These are phyloP conservation scores for Hylia prasina DNA, from an alignment of 2,113 vertebrate species.

Conservation along the genomic window DNA sequence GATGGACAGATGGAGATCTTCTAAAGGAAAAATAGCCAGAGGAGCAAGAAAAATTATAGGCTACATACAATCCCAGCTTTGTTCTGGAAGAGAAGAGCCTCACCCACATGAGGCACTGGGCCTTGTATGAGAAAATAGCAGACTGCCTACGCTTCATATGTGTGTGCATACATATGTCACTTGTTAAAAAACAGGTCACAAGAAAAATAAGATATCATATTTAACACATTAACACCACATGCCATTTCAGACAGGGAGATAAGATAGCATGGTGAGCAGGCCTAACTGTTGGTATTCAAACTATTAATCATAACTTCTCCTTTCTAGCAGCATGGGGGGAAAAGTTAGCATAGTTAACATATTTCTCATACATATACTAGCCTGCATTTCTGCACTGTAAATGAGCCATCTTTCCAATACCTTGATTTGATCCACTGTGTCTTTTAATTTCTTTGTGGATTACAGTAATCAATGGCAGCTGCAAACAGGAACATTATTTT, in stretches of 20 bases:
- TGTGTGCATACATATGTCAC: not conserved
- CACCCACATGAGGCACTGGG: not conserved
- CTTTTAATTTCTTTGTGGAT: conserved; percentile 35
- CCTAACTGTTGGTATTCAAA: conserved; percentile 11
- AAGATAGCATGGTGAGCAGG: conserved; percentile 13
- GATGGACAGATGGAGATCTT: not conserved
- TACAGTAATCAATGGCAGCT: conserved; percentile 13
- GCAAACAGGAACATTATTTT: conserved; percentile 11
- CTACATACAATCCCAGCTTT: not conserved
- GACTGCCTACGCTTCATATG: not conserved
- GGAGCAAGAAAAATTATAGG: not conserved
- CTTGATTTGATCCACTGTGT: not conserved
- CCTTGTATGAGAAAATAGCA: not conserved
- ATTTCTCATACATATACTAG: not conserved
- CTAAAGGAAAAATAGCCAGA: conserved; percentile 1
- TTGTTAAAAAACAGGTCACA: not conserved
- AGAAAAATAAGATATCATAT: conserved; percentile 24
- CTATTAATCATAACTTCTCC: conserved; percentile 44
- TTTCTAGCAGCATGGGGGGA: not conserved
- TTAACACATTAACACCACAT: conserved; percentile 53
- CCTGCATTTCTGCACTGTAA: not conserved
- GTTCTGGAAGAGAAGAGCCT: not conserved
- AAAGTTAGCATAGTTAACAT: conserved; percentile 29
- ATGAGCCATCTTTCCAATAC: not conserved
- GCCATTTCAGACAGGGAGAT: conserved; percentile 36